These are phyloP conservation scores for Platalea minor DNA, from an alignment of 2,797 vertebrate species.

Conservation along the genomic window DNA sequence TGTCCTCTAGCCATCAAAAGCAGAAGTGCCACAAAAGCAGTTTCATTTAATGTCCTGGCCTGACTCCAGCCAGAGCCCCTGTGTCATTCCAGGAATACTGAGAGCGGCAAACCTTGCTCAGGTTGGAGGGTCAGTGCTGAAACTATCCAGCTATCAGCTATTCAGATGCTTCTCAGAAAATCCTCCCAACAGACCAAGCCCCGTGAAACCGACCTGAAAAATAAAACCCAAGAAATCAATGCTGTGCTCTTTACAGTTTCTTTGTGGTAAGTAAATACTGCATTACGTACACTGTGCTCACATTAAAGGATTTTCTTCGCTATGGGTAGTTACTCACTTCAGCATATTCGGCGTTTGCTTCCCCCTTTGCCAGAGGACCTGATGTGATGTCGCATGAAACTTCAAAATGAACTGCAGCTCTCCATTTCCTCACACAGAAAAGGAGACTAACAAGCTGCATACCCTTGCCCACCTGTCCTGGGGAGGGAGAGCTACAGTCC, in stretches of 20 bases:
- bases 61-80: not conserved
- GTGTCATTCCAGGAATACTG: constrained; percentile 13
- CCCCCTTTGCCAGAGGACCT: constrained; percentile 18
- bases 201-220: not conserved
- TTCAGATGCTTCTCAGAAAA: constrained; percentile 30
- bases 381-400: not conserved
- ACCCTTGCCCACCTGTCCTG: not conserved
- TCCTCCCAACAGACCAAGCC: not conserved
- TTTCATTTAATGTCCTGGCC: not conserved
- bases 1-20: not conserved
- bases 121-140: not conserved
- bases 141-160: not conserved
- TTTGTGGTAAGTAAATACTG: constrained; percentile 44
- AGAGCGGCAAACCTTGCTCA: accelerated
- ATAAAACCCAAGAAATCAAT: constrained; percentile 44
- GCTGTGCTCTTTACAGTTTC: constrained; percentile 28
- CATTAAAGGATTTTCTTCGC: constrained; percentile 45
- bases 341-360: constrained; percentile 10
- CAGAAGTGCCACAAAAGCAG: constrained; percentile 17
- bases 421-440: not conserved
- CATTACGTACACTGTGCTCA: not conserved
- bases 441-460: not conserved
- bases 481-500: not conserved
- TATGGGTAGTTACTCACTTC: constrained; percentile 4
- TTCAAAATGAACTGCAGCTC: not conserved